A percentile compares a stretch with the other conserved stretches of the same genome.
phyloP scores from a whole-genome alignment of 2,888 invertebrate species.

The Macroteleia sp. region DNA sequence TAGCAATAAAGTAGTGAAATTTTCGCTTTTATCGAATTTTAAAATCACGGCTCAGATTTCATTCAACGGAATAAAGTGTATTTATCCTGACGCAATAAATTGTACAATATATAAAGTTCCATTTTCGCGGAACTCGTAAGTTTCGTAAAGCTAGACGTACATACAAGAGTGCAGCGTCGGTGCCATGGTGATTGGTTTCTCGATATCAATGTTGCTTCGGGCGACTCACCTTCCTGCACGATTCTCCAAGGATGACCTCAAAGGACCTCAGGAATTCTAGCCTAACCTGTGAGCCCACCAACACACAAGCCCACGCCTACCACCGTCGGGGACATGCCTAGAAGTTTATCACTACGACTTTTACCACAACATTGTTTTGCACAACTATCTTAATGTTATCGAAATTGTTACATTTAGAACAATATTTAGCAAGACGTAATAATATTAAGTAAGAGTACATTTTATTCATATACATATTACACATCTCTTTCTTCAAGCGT shows the following conservation, averaged over 20 bases:
- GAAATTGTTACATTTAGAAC: slow-evolving; percentile 47
- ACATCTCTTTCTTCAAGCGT: too few species aligned
- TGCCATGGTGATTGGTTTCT: slow-evolving; percentile 79
- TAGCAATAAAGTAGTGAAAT: slow-evolving; percentile 9
- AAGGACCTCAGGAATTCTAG: slow-evolving; percentile 79
- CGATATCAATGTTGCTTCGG: slow-evolving; percentile 81
- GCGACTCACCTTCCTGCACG: slow-evolving; percentile 79
- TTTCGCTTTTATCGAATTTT: slow-evolving; percentile 28
- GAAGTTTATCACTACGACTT: slow-evolving; percentile 63
- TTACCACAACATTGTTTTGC: slow-evolving; percentile 55
- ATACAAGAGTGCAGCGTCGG: slow-evolving; percentile 59
- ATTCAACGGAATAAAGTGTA: slow-evolving; percentile 13
- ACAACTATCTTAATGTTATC: slow-evolving; percentile 50
- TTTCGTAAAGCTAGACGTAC: slow-evolving; percentile 47
- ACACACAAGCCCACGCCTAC: slow-evolving; percentile 77
- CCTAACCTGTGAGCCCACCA: slow-evolving; percentile 78
- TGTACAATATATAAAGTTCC: slow-evolving; percentile 42
- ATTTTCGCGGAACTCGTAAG: slow-evolving; percentile 56
- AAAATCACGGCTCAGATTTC: slow-evolving; percentile 35
- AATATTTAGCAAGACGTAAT: slow-evolving; percentile 26
- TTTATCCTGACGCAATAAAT: slow-evolving; percentile 35
- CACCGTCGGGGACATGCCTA: slow-evolving; percentile 65
- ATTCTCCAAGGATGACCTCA: slow-evolving; percentile 79
- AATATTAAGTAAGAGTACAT: too few species aligned
- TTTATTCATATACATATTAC: not conserved